Percentiles rank a stretch among this genome's conserved stretches.
Evolutionary conservation across 2,888 invertebrate genomes (phyloP).

Genomic region (Mimumesa dahlbomi): DNA sequence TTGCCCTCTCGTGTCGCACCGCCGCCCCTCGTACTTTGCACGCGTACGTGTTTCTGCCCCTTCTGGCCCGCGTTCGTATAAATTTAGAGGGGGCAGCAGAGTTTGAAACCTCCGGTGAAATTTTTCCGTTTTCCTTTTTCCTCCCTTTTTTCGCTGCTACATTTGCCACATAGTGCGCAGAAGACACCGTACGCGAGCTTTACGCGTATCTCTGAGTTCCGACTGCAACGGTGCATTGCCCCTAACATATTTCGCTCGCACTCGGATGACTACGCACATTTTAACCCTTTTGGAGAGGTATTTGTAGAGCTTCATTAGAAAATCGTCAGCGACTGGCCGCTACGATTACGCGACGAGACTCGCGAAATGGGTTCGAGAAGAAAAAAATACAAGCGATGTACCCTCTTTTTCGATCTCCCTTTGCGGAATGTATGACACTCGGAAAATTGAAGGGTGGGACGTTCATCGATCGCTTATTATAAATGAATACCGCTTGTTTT

Average conservation of each 20-base stretch:
- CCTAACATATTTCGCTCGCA: background rate
- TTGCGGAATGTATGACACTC: too few species aligned
- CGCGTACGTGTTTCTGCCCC: conserved; percentile 10
- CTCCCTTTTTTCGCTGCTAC: too few species aligned
- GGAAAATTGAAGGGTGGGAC: too few species aligned
- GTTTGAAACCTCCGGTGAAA: conserved; percentile 44
- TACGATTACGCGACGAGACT: background rate
- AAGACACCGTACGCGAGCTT: conserved; percentile 14
- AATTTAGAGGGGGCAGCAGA: conserved; percentile 65
- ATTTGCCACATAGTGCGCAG: background rate
- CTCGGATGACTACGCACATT: background rate
- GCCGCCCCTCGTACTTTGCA: background rate
- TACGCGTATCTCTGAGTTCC: background rate
- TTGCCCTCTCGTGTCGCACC: conserved; percentile 33
- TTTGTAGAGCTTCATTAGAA: background rate
- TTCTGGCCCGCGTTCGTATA: conserved; percentile 56
- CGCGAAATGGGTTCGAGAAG: background rate
- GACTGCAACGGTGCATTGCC: conserved; percentile 4
- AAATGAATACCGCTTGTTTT: too few species aligned
- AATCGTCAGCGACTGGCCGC: conserved; percentile 4
- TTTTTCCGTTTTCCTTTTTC: conserved; percentile 67
- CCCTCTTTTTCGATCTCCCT: too few species aligned
- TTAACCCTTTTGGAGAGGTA: conserved; percentile 1
- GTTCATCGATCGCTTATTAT: too few species aligned
- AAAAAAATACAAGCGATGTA: too few species aligned